phyloP scores from a whole-genome alignment of 2,113 vertebrate genomes.

The Brevimyrus niger region DNA sequence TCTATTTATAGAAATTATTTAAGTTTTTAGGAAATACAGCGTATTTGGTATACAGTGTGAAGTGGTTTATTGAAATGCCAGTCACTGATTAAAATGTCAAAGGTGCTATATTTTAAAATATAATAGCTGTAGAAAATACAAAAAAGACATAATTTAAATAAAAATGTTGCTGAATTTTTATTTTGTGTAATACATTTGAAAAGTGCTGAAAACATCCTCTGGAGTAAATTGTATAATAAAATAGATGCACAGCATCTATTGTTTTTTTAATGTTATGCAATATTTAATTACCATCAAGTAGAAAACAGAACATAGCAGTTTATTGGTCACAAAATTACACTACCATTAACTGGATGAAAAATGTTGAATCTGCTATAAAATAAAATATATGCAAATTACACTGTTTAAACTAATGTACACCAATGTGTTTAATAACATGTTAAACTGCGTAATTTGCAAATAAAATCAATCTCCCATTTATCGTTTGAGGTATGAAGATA shows the following conservation, averaged over 20 bases:
- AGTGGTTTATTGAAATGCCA: neutral
- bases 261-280: neutral
- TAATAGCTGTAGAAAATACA: neutral
- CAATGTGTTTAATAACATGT: neutral
- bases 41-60: too few species aligned
- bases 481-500: neutral
- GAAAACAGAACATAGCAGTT: neutral
- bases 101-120: neutral
- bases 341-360: neutral
- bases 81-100: neutral
- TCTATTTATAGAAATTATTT: neutral
- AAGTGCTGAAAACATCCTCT: constrained; percentile 12
- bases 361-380: neutral
- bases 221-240: constrained; percentile 6
- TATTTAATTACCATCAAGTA: neutral
- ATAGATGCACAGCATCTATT: constrained; percentile 18
- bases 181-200: constrained; percentile 11
- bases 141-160: neutral
- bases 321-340: neutral
- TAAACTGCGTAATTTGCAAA: neutral
- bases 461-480: neutral
- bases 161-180: neutral
- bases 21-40: neutral
- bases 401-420: neutral
- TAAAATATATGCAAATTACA: neutral